Percentiles rank a stretch among this genome's conserved stretches.
phyloP scores from a whole-genome alignment of 1,140 invertebrate species.

The Conus betulinus region DNA sequence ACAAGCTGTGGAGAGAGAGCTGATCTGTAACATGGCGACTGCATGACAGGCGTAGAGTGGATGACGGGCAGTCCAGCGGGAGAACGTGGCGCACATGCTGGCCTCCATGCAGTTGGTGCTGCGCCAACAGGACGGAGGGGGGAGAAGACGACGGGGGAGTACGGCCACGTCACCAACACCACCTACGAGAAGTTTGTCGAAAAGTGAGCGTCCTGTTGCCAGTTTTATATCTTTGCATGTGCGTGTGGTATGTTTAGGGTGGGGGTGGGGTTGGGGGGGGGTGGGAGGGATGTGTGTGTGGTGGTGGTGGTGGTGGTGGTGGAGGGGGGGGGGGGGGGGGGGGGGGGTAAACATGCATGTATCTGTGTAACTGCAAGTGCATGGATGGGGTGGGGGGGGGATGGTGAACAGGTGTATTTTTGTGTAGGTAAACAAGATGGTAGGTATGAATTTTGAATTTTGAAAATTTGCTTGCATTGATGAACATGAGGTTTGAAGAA shows the following conservation, averaged over 20 bases:
- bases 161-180: slow-evolving; percentile 73
- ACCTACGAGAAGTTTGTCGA: slow-evolving; percentile 75
- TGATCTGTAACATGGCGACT: too few species aligned
- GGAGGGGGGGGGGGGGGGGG: not conserved
- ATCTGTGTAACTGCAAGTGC: not conserved
- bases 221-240: not conserved
- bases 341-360: not conserved
- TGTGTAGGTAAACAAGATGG: not conserved
- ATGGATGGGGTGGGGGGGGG: not conserved
- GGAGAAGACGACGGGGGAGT: slow-evolving; percentile 69
- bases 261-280: not conserved
- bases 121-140: slow-evolving; percentile 72
- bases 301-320: not conserved
- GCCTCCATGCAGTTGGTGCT: slow-evolving; percentile 75
- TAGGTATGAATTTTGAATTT: not conserved
- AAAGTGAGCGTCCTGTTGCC: slow-evolving; percentile 56
- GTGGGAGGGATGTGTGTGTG: not conserved
- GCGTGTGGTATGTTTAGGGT: too few species aligned
- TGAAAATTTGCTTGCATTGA: too few species aligned
- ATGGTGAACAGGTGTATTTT: not conserved
- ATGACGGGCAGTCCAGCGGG: slow-evolving; percentile 65
- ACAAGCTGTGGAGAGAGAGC: too few species aligned
- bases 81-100: slow-evolving; percentile 75
- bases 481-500: too few species aligned
- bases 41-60: slow-evolving; percentile 62